Conservation (phyloP, 2,113 vertebrate genomes). For the Rattus rattus region DNA sequence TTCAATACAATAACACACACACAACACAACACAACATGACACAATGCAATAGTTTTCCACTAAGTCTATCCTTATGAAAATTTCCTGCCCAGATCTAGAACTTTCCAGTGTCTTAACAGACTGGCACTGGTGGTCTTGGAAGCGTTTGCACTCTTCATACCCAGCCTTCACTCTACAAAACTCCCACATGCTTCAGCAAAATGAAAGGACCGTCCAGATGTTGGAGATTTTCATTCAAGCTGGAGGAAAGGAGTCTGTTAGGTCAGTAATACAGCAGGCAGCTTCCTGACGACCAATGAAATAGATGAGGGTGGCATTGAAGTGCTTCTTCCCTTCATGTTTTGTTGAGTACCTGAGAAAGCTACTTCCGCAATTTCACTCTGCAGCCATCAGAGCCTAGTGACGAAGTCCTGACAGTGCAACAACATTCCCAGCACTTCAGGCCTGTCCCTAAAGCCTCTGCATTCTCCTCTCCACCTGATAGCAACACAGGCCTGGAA, state of each 20-base stretch:
- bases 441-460: background rate
- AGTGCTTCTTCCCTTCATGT: background rate
- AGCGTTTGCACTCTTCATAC: background rate
- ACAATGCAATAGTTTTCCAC: background rate
- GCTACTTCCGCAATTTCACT: background rate
- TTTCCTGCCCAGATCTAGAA: background rate
- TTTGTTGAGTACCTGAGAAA: background rate
- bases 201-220: background rate
- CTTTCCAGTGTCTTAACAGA: background rate
- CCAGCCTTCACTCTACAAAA: background rate
- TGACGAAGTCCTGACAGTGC: background rate
- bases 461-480: background rate
- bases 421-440: background rate
- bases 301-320: background rate
- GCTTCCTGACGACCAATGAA: background rate
- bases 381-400: background rate
- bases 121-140: background rate
- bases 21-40: too few relatives aligned
- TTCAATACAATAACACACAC: too few relatives aligned
- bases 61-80: conserved; percentile 9
- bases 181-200: background rate
- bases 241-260: background rate
- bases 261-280: background rate
- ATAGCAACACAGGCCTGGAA: background rate
- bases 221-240: background rate